Evolutionary conservation across 2,888 invertebrate genomes (phyloP), one percentile per base, ranked within the genome.

Genomic region (Timema cristinae): DNA sequence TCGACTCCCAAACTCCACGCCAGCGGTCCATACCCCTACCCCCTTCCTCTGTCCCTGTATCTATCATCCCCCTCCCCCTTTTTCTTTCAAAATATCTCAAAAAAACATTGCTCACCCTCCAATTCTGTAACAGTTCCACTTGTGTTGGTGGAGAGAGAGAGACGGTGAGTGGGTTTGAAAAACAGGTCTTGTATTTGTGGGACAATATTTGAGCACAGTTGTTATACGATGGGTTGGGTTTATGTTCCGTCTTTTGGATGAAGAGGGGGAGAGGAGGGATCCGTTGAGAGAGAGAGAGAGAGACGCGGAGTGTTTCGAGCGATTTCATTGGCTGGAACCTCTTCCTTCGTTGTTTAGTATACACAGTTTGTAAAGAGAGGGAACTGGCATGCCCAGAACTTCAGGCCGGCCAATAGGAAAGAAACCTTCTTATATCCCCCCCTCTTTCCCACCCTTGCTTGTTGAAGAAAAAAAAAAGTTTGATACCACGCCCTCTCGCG

Each of bases 131-230:
- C 32, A 32, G 32, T 32, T 32, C 32, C 32, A 32, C 32, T 32
- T 32, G 32, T 32, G 32, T 32, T 32, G 32, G 32, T 32, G 32
- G 32, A 32, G 32, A 32, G 32, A 32, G 32, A 32, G 32, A 32
- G 32, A 32, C 4, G 4, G 32, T 32, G 32, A 32, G 32, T 32
- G 32, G 32, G 32, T 32, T 32, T 32, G 32, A 32, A 32, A 32
- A 32, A 32, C 32, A 32, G 32, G 32, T 32, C 32, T 32, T 49
- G 67, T 71, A 71, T 71, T 71, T 71, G 71, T 67, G 70, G 66
- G 67, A 32, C 71, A 71, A 71, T 71, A 71, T 71, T 71, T 71
- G 71, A 71, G 71, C 66, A 71, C 71, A 67, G 71, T 71, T 69
- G 69, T 50, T 69, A 69, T 69, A 69, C 32, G 32, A 32, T 32